These are phyloP conservation scores for Chionodraco myersi DNA, from an alignment of 2,113 vertebrate genomes.

Conservation along the genomic window DNA sequence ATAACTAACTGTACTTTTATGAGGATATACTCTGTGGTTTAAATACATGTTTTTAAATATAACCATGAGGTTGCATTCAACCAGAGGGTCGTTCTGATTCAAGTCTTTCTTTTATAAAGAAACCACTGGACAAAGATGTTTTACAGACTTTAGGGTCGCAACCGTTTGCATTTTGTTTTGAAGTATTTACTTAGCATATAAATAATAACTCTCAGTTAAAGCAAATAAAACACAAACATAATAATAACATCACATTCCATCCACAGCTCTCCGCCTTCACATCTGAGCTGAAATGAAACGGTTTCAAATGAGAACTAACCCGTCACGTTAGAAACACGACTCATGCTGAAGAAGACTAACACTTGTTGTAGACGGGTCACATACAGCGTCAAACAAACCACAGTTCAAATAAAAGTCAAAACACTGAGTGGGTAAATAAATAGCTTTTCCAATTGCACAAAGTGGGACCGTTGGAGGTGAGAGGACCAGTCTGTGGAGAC, in stretches of 20 bases:
- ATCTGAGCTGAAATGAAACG: slow-evolving; percentile 6
- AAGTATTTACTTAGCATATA: slow-evolving; percentile 33
- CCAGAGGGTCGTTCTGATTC: background rate
- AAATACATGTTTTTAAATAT: background rate
- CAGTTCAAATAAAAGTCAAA: slow-evolving; percentile 79
- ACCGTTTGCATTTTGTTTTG: slow-evolving; percentile 28
- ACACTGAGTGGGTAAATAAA: slow-evolving; percentile 94
- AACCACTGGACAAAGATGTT: slow-evolving; percentile 1
- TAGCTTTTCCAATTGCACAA: slow-evolving; percentile 93
- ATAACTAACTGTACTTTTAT: background rate
- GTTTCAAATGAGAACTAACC: slow-evolving; percentile 29
- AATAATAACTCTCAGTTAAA: slow-evolving; percentile 46
- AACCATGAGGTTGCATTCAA: background rate
- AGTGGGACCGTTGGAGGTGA: slow-evolving; percentile 83
- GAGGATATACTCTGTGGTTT: background rate
- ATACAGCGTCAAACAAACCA: slow-evolving; percentile 78
- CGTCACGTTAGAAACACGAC: slow-evolving; percentile 43
- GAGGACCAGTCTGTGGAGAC: slow-evolving; percentile 82
- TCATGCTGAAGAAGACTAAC: slow-evolving; percentile 67
- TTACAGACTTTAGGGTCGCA: background rate
- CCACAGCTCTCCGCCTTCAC: slow-evolving; percentile 14
- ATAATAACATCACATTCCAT: slow-evolving; percentile 13
- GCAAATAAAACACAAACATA: slow-evolving; percentile 10
- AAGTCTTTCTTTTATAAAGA: background rate
- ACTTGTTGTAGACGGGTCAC: slow-evolving; percentile 64